phyloP scores from a whole-genome alignment of 2,797 vertebrate genomes.

The Gouania willdenowi region DNA sequence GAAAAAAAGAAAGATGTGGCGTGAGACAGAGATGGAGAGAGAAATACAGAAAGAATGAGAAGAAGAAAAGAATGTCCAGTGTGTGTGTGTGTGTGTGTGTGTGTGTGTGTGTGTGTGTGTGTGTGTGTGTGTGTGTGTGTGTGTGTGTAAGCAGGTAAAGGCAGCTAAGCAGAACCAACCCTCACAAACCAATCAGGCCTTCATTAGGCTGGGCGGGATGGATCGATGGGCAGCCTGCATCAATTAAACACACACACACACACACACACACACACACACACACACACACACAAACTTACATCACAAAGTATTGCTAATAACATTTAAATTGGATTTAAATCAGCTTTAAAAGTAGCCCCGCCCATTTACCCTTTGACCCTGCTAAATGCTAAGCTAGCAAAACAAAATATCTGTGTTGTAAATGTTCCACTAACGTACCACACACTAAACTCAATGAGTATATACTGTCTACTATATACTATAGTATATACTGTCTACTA shows the following conservation, averaged over 20 bases:
- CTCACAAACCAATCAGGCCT: constrained; percentile 88
- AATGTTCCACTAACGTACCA: too few relatives aligned
- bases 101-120: constrained; percentile 39
- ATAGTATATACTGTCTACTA: too few relatives aligned
- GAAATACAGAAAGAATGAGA: constrained; percentile 35
- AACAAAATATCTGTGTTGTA: too few relatives aligned
- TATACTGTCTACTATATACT: too few relatives aligned
- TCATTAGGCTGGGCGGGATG: constrained; percentile 82
- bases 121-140: constrained; percentile 33
- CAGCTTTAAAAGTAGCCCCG: too few relatives aligned
- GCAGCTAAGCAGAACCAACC: constrained; percentile 84
- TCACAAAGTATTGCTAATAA: too few relatives aligned
- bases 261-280: constrained; percentile 8
- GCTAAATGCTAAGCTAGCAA: too few relatives aligned
- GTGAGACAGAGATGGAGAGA: constrained; percentile 17
- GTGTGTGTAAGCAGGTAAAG: constrained; percentile 71
- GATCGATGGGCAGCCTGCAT: constrained; percentile 83
- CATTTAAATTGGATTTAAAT: too few relatives aligned
- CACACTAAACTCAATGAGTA: too few relatives aligned
- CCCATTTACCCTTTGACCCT: too few relatives aligned
- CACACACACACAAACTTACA: constrained; percentile 29
- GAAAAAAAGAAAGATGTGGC: constrained; percentile 8
- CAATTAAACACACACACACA: constrained; percentile 75
- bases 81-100: constrained; percentile 18
- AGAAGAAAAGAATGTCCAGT: constrained; percentile 66